These are phyloP conservation scores for Pachydiplax longipennis DNA, from an alignment of 2,888 invertebrate species.

Conservation along the genomic window DNA sequence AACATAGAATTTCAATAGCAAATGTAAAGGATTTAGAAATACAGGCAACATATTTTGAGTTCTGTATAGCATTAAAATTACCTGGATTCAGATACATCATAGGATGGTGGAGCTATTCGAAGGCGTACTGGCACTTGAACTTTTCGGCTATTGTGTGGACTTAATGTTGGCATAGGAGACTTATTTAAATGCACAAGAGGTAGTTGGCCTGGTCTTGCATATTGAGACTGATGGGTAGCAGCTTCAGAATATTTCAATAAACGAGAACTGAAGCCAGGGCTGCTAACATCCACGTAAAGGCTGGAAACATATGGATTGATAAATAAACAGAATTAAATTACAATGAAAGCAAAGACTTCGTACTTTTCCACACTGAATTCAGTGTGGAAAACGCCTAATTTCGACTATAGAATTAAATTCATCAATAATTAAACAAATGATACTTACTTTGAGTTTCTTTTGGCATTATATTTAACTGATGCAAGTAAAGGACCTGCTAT, in stretches of 20 bases:
- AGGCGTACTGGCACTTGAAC: conserved; percentile 56
- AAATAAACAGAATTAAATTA: background rate
- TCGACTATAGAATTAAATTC: too few species aligned
- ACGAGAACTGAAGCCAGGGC: conserved; percentile 63
- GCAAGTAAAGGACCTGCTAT: conserved; percentile 5
- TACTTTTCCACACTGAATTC: too few species aligned
- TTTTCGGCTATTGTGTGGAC: background rate
- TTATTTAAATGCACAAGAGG: conserved; percentile 64
- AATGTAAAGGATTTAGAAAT: background rate
- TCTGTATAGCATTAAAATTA: background rate
- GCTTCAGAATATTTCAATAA: conserved; percentile 60
- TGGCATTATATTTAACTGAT: conserved; percentile 23
- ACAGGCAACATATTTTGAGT: background rate
- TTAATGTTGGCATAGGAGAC: conserved; percentile 51
- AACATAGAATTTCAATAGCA: background rate
- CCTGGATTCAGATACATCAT: conserved; percentile 57
- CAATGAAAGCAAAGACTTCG: too few species aligned
- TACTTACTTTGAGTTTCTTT: conserved; percentile 27
- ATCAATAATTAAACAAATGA: background rate
- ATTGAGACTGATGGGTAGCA: conserved; percentile 53
- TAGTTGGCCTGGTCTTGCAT: conserved; percentile 61
- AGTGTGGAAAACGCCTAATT: too few species aligned
- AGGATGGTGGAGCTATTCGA: conserved; percentile 57
- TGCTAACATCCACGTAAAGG: conserved; percentile 62
- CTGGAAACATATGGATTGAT: background rate